Conservation (phyloP, 2,113 vertebrate genomes). For the Tauraco erythrolophus region DNA sequence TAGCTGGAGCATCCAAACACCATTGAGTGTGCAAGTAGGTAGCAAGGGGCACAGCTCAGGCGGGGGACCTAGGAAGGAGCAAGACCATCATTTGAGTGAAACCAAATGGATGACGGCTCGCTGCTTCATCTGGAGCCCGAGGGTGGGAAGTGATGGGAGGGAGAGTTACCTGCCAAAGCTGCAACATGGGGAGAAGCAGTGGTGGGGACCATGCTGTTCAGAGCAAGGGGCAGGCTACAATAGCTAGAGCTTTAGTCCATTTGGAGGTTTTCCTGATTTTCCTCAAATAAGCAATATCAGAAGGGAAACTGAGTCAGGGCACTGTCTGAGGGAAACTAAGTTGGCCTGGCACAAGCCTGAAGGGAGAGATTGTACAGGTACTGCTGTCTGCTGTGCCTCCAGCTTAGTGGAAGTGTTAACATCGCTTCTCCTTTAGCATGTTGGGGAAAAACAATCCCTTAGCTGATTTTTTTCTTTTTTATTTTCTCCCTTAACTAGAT, state of each 20-base stretch:
- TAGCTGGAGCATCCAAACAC: neutral
- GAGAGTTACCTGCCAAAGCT: neutral
- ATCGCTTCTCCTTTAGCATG: neutral
- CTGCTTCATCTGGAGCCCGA: neutral
- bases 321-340: neutral
- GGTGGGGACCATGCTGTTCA: neutral
- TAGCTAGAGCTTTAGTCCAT: neutral
- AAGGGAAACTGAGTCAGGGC: neutral
- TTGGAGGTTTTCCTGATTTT: neutral
- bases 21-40: fast-evolving
- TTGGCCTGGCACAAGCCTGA: neutral
- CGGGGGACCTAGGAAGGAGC: neutral
- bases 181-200: neutral
- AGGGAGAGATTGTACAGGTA: neutral
- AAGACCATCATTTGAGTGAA: neutral
- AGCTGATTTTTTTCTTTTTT: neutral
- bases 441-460: neutral
- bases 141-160: neutral
- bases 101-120: neutral
- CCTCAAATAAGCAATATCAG: neutral
- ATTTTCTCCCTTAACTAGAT: neutral
- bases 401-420: neutral
- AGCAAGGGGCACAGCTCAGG: neutral
- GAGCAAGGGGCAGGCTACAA: neutral
- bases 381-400: neutral